These are phyloP conservation scores for Anguilla pacifica DNA, from an alignment of 2,797 vertebrate species.

Conservation along the genomic window DNA sequence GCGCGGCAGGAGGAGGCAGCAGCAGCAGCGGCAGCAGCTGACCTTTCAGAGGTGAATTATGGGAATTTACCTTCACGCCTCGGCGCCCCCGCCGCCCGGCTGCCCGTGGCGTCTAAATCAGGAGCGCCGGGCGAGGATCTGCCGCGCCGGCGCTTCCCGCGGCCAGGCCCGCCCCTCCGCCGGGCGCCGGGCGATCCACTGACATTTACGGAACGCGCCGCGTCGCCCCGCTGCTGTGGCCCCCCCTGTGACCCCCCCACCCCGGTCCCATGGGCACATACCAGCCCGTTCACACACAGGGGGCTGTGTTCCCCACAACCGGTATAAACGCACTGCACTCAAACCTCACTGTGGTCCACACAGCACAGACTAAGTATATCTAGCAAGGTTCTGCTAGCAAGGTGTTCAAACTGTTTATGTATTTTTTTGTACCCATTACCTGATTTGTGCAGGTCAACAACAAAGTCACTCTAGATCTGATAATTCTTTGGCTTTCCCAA, in stretches of 20 bases:
- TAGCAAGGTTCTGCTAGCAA: too few relatives aligned
- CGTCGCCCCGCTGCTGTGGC: too few relatives aligned
- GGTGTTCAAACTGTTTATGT: too few relatives aligned
- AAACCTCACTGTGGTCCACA: too few relatives aligned
- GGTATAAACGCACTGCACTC: constrained; percentile 33
- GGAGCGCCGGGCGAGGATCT: constrained; percentile 74
- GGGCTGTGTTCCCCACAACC: constrained; percentile 46
- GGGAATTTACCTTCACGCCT: constrained; percentile 97
- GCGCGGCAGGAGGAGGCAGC: constrained; percentile 70
- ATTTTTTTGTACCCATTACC: too few relatives aligned
- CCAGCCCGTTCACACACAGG: constrained; percentile 47
- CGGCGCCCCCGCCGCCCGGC: constrained; percentile 79
- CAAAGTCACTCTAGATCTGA: too few relatives aligned
- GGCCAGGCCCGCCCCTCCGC: constrained; percentile 73
- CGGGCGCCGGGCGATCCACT: too few relatives aligned
- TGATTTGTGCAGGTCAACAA: too few relatives aligned
- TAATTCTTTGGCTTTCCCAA: too few relatives aligned
- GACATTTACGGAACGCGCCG: too few relatives aligned
- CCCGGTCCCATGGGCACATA: constrained; percentile 48
- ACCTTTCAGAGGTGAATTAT: constrained; percentile 94
- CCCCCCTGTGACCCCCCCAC: too few relatives aligned
- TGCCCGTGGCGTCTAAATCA: constrained; percentile 92
- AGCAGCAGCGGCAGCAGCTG: constrained; percentile 72
- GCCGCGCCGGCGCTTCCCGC: constrained; percentile 87
- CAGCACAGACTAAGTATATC: too few relatives aligned